Percentiles rank a stretch among this genome's conserved stretches.
These are phyloP conservation scores for Micropoecilia bifurca DNA, from an alignment of 2,797 vertebrate species.

Conservation along the genomic window DNA sequence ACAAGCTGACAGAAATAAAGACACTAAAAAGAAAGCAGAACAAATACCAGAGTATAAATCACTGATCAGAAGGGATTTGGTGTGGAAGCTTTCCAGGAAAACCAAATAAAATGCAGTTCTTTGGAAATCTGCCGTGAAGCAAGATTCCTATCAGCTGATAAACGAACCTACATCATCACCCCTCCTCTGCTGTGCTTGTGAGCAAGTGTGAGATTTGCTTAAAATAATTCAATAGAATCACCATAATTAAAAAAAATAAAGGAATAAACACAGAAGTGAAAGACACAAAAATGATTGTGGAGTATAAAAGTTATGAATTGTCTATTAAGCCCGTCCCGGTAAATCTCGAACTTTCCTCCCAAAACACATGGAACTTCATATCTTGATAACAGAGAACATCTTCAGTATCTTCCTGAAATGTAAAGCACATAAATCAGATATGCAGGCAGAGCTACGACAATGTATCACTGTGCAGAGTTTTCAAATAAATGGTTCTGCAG, in stretches of 20 bases:
- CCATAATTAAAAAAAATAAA: not conserved
- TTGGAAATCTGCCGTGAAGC: not conserved
- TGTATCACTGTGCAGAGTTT: not conserved
- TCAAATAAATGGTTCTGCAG: not conserved
- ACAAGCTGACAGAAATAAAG: not conserved
- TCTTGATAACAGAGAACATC: not conserved
- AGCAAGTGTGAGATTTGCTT: not conserved
- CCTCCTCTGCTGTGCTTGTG: not conserved
- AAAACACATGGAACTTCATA: not conserved
- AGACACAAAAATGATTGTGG: no score
- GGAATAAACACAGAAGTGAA: not conserved
- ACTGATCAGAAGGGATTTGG: not conserved
- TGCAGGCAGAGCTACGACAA: not conserved
- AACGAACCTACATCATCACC: not conserved
- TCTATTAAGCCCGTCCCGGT: not conserved
- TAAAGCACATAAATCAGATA: not conserved
- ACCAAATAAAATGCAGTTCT: not conserved
- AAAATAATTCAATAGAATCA: not conserved
- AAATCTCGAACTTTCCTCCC: not conserved
- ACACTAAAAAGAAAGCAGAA: not conserved
- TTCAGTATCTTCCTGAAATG: not conserved
- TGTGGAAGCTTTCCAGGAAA: not conserved
- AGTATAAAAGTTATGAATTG: not conserved
- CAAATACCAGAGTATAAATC: not conserved
- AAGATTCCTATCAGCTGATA: not conserved